Evolutionary conservation across 2,888 invertebrate genomes (phyloP).

Genomic region (Tinea semifulvella): DNA sequence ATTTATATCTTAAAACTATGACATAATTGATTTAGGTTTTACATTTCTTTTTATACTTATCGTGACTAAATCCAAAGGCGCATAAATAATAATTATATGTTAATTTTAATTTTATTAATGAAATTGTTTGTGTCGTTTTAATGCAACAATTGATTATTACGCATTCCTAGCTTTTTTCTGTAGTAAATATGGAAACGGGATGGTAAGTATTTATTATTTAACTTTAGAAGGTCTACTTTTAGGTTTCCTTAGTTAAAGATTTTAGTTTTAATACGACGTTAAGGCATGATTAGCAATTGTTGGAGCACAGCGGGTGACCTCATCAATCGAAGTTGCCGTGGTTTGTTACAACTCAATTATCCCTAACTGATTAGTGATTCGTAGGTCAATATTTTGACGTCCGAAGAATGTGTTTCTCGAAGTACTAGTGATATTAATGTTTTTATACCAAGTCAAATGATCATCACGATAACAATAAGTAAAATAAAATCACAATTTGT

Average conservation of each 20-base stretch:
- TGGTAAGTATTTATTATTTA: conserved; percentile 47
- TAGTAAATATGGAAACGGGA: conserved; percentile 29
- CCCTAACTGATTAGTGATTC: background rate
- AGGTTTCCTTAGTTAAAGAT: conserved; percentile 18
- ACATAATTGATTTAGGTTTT: no score
- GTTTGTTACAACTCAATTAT: no score
- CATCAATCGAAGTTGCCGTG: background rate
- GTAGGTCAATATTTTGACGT: background rate
- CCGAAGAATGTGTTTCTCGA: background rate
- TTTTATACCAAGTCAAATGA: background rate
- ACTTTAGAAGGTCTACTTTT: conserved; percentile 30
- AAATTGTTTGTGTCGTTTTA: no score
- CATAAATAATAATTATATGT: no score
- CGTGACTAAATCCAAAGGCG: no score
- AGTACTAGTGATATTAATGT: conserved; percentile 1
- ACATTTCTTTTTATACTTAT: no score
- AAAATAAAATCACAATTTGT: background rate
- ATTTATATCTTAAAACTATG: no score
- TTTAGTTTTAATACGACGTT: conserved; percentile 2
- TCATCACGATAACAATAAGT: background rate
- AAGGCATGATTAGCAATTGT: no score
- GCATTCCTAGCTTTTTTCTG: conserved; percentile 30
- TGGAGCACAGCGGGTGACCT: background rate
- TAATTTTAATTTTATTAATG: no score
- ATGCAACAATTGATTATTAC: conserved; percentile 24